phyloP scores from a whole-genome alignment of 2,888 invertebrate species.

The Drosophila lacicola region DNA sequence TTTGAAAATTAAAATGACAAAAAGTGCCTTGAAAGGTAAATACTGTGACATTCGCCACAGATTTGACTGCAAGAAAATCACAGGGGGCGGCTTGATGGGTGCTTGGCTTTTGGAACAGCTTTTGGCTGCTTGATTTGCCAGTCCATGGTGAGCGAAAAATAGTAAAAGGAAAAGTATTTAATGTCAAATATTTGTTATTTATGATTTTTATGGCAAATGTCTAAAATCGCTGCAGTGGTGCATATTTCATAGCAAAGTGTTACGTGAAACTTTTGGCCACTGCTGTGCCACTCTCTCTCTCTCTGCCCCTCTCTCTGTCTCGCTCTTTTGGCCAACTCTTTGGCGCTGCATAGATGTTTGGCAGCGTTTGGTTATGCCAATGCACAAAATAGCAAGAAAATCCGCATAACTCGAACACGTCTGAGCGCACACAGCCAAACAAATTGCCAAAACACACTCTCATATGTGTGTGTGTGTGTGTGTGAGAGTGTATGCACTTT shows the following conservation, averaged over 20 bases:
- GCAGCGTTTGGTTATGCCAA: conserved; percentile 28
- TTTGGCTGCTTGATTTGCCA: conserved; percentile 40
- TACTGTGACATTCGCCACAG: no score
- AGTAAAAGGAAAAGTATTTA: conserved; percentile 35
- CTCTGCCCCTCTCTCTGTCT: neutral
- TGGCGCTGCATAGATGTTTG: conserved; percentile 32
- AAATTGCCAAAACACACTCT: conserved; percentile 36
- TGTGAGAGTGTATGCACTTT: conserved; percentile 27
- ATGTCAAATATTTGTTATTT: conserved; percentile 59
- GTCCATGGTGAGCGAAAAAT: conserved; percentile 4
- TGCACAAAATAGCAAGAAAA: conserved; percentile 36
- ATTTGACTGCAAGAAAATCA: neutral
- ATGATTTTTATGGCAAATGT: conserved; percentile 54
- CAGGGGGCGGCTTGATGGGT: neutral
- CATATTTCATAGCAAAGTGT: conserved; percentile 70
- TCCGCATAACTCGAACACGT: conserved; percentile 42
- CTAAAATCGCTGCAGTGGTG: conserved; percentile 68
- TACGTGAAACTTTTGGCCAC: conserved; percentile 64
- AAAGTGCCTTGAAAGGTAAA: no score
- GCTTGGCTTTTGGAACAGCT: neutral
- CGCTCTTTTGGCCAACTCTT: conserved; percentile 3
- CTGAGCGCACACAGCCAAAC: conserved; percentile 41
- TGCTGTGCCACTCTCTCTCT: conserved; percentile 3
- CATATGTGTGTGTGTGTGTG: neutral
- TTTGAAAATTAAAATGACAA: no score